Percentiles rank a stretch among this genome's conserved stretches.
Conservation (phyloP, 1,140 invertebrate species). For the Caenorhabditis latens region DNA sequence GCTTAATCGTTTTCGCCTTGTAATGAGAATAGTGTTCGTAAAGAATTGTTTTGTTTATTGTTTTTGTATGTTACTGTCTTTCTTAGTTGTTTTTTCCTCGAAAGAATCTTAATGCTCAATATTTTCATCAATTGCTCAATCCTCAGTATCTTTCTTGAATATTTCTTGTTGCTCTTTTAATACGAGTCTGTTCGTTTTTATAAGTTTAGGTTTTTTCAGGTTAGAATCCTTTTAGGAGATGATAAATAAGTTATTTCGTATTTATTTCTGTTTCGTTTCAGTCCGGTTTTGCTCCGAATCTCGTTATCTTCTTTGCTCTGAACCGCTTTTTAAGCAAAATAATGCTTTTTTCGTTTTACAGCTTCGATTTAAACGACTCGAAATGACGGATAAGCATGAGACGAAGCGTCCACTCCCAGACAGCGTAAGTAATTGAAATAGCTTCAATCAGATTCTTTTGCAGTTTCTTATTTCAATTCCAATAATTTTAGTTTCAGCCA, state of each 20-base stretch:
- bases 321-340: neutral
- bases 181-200: neutral
- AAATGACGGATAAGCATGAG: constrained; percentile 15
- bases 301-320: neutral
- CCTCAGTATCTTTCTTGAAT: too few species aligned
- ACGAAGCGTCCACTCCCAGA: constrained; percentile 16
- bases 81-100: neutral
- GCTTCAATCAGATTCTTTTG: neutral
- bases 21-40: neutral
- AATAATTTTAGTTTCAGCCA: neutral
- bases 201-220: neutral
- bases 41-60: neutral
- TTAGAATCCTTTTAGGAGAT: neutral
- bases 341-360: neutral
- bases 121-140: neutral
- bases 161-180: neutral
- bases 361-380: neutral
- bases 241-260: neutral
- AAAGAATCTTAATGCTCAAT: neutral
- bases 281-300: neutral
- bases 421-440: constrained; percentile 4
- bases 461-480: neutral
- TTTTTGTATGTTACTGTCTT: constrained; percentile 3
- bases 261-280: neutral
- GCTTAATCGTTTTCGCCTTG: neutral